A percentile compares a stretch with the other conserved stretches of the same genome.
Conservation (phyloP, 2,888 invertebrate genomes). For the Tenthredo distinguenda region DNA sequence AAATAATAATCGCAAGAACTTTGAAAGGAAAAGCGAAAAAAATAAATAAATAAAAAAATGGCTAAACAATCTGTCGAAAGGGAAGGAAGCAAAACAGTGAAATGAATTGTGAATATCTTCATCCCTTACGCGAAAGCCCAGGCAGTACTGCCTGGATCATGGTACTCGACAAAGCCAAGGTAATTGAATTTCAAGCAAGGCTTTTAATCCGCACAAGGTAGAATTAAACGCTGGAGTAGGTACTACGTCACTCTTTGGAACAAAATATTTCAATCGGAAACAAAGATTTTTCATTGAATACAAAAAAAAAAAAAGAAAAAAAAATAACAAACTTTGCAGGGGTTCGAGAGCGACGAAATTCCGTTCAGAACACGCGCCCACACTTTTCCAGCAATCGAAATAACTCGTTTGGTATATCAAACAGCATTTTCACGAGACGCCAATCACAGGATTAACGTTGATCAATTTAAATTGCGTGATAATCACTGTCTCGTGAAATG, state of each 20-base stretch:
- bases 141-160: constrained; percentile 45
- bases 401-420: background rate
- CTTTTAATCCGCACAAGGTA: constrained; percentile 42
- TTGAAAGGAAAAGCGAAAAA: constrained; percentile 1
- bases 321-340: background rate
- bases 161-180: constrained; percentile 42
- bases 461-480: background rate
- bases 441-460: background rate
- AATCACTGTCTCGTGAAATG: no score
- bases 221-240: background rate
- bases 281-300: background rate
- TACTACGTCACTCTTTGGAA: background rate
- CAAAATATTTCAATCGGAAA: constrained; percentile 10
- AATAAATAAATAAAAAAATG: constrained; percentile 24
- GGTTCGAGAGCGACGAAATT: no score
- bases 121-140: constrained; percentile 35
- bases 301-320: background rate
- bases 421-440: background rate
- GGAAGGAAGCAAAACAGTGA: constrained; percentile 27
- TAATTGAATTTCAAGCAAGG: constrained; percentile 44
- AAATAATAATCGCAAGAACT: background rate
- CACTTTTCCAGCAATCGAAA: background rate
- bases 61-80: background rate
- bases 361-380: no score
- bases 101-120: constrained; percentile 31